Percentiles rank a stretch among this genome's conserved stretches.
These are phyloP conservation scores for Silvanus unidentatus DNA, from an alignment of 2,888 invertebrate species.

Conservation along the genomic window DNA sequence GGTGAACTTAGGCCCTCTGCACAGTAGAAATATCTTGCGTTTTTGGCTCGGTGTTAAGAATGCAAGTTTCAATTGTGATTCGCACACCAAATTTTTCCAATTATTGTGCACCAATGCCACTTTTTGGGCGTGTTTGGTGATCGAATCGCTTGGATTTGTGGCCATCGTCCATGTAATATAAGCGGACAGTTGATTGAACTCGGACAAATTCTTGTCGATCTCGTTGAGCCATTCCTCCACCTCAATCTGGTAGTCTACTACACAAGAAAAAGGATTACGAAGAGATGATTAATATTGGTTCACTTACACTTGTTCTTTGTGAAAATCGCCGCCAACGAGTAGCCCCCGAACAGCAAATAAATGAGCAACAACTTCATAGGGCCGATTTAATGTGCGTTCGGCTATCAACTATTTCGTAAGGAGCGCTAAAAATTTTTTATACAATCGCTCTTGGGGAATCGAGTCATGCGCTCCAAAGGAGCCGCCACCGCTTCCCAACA, in stretches of 20 bases:
- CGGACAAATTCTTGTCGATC: conserved; percentile 27
- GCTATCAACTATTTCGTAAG: too few relatives aligned
- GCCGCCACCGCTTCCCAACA: too few relatives aligned
- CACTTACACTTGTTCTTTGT: too few relatives aligned
- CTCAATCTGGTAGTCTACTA: conserved; percentile 29
- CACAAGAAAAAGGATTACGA: too few relatives aligned
- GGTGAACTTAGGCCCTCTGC: conserved; percentile 57
- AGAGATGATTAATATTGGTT: conserved; percentile 7
- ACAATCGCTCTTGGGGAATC: too few relatives aligned
- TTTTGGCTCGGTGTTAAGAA: conserved; percentile 36
- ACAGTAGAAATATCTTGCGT: conserved; percentile 56
- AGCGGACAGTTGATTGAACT: conserved; percentile 33
- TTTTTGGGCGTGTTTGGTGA: conserved; percentile 23
- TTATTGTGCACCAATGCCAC: conserved; percentile 31
- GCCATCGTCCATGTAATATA: conserved; percentile 28
- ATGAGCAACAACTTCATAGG: too few relatives aligned
- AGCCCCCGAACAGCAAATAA: too few relatives aligned
- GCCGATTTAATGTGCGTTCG: too few relatives aligned
- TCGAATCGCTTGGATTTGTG: conserved; percentile 11
- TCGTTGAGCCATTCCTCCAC: conserved; percentile 32
- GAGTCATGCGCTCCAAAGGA: too few relatives aligned
- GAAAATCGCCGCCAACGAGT: too few relatives aligned
- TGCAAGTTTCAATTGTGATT: conserved; percentile 20
- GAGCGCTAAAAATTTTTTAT: too few relatives aligned
- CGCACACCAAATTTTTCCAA: conserved; percentile 42